Conservation (phyloP, 2,113 vertebrate species). For the Arizona elegans region DNA sequence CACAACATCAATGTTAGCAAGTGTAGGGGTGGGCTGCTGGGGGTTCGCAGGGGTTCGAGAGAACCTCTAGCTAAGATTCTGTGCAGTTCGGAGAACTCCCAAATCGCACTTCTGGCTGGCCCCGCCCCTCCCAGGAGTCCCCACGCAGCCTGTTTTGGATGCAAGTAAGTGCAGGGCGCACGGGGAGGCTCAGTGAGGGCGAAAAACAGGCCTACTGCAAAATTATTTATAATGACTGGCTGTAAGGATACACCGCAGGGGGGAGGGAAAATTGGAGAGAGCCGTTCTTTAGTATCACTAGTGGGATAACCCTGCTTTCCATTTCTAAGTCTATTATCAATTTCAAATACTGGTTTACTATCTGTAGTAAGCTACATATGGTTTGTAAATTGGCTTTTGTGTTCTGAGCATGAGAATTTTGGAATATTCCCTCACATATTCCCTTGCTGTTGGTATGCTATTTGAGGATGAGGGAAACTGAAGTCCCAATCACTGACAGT, state of each 20-base stretch:
- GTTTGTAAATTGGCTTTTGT: neutral
- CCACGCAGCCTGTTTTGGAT: too few species aligned
- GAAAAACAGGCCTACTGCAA: neutral
- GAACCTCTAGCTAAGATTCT: too few species aligned
- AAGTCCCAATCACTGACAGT: neutral
- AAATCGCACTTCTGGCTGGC: too few species aligned
- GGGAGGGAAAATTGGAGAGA: neutral
- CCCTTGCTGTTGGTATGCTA: neutral
- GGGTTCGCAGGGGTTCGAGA: too few species aligned
- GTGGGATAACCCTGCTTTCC: neutral
- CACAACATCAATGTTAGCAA: neutral
- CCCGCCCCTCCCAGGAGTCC: too few species aligned
- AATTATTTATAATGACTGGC: neutral
- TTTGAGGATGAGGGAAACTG: neutral
- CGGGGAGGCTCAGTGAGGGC: too few species aligned
- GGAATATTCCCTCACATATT: neutral
- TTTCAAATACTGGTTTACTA: neutral
- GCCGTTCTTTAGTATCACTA: neutral
- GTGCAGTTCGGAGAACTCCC: too few species aligned
- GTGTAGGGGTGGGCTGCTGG: neutral
- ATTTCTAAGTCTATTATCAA: neutral
- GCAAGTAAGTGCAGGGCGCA: too few species aligned
- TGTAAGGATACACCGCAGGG: neutral
- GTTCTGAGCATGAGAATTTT: neutral
- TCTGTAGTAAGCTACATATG: neutral